These are phyloP conservation scores for Latrodectus hesperus DNA, from an alignment of 2,888 invertebrate species.

Conservation along the genomic window DNA sequence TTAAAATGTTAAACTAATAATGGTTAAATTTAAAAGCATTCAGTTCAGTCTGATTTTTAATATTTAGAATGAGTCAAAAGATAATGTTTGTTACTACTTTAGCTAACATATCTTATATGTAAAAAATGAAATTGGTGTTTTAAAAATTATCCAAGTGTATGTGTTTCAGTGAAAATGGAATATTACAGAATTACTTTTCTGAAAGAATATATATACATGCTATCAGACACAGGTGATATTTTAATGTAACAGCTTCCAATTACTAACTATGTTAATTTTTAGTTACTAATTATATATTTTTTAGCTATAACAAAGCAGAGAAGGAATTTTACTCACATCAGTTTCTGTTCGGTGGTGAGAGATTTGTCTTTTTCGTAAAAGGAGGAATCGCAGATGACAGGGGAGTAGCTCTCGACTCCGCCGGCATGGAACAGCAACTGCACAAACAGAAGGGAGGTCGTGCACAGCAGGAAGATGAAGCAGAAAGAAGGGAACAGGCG, in stretches of 20 bases:
- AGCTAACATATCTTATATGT: too few species aligned
- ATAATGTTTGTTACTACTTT: too few species aligned
- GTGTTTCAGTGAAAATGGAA: background rate
- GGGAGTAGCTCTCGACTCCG: conserved; percentile 23
- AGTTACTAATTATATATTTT: too few species aligned
- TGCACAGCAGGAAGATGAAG: conserved; percentile 47
- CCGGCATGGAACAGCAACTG: conserved; percentile 50
- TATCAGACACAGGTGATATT: background rate
- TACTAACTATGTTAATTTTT: background rate
- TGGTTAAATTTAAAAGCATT: too few species aligned
- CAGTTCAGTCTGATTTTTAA: too few species aligned
- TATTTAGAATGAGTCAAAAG: too few species aligned
- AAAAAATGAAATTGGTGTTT: too few species aligned
- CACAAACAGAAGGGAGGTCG: conserved; percentile 52
- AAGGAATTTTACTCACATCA: conserved; percentile 31
- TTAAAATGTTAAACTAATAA: too few species aligned
- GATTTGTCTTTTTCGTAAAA: conserved; percentile 5
- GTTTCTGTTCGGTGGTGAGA: background rate
- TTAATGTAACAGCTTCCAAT: background rate
- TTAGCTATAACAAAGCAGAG: background rate
- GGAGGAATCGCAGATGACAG: conserved; percentile 29
- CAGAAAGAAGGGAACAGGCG: conserved; percentile 45
- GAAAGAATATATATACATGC: background rate
- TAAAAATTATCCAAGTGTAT: background rate
- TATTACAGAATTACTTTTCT: background rate